phyloP scores from a whole-genome alignment of 2,888 invertebrate species.

The Lycophotia porphyrea region DNA sequence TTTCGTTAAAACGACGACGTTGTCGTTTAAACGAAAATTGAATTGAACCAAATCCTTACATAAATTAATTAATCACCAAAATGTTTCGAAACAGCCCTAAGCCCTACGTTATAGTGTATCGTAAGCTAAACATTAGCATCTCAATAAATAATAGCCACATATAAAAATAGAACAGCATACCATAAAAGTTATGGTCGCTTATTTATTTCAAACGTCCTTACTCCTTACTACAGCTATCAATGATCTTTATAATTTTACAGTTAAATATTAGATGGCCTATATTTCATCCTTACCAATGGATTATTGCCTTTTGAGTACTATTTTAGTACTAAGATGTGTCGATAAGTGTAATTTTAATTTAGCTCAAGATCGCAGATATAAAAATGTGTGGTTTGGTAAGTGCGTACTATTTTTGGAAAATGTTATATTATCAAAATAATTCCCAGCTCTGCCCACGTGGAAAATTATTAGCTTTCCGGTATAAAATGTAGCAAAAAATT shows the following conservation, averaged over 20 bases:
- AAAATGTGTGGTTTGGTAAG: neutral
- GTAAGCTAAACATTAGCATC: slow-evolving; percentile 10
- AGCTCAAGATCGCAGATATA: slow-evolving; percentile 25
- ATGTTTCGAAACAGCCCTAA: neutral
- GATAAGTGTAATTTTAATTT: slow-evolving; percentile 46
- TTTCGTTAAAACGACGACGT: no score
- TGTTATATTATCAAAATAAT: neutral
- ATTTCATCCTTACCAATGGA: slow-evolving; percentile 24
- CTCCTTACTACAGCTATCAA: slow-evolving; percentile 38
- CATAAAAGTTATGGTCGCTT: slow-evolving; percentile 39
- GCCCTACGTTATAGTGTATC: neutral
- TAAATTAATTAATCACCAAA: neutral
- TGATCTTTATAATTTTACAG: slow-evolving; percentile 50
- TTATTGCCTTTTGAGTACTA: slow-evolving; percentile 16
- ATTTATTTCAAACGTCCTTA: slow-evolving; percentile 38
- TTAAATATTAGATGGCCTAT: slow-evolving; percentile 14
- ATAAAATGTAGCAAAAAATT: neutral
- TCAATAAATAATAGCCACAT: slow-evolving; percentile 15
- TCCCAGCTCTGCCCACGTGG: neutral
- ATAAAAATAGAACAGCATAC: slow-evolving; percentile 36
- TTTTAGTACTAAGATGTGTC: slow-evolving; percentile 36
- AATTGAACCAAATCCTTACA: neutral
- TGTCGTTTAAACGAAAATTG: no score
- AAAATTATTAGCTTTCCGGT: slow-evolving; percentile 1
- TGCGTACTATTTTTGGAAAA: slow-evolving; percentile 14